These are phyloP conservation scores for Crioceris asparagi DNA, from an alignment of 2,888 invertebrate species.

Conservation along the genomic window DNA sequence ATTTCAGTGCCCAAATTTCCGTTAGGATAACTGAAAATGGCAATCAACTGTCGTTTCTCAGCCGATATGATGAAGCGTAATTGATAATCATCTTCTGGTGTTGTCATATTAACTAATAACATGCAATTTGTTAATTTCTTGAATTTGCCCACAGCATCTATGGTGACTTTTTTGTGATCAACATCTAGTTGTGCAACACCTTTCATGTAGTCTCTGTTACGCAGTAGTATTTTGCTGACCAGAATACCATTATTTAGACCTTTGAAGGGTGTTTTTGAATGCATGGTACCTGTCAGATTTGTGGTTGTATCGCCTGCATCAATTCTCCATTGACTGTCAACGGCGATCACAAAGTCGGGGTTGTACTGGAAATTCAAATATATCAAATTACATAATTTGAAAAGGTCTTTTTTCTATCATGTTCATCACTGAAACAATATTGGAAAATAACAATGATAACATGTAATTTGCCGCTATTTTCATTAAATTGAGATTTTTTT, in stretches of 20 bases:
- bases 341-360: constrained; percentile 54
- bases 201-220: constrained; percentile 51
- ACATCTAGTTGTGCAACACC: constrained; percentile 62
- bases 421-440: too few species aligned
- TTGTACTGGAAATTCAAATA: constrained; percentile 55
- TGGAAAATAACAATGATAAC: too few species aligned
- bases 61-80: constrained; percentile 66
- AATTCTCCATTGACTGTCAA: constrained; percentile 61
- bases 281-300: constrained; percentile 57
- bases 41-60: constrained; percentile 57
- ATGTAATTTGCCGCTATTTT: too few species aligned
- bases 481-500: too few species aligned
- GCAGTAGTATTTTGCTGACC: constrained; percentile 53
- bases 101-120: constrained; percentile 63
- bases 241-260: constrained; percentile 59
- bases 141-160: constrained; percentile 48
- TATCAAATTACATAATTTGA: constrained; percentile 1
- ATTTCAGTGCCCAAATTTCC: constrained; percentile 62
- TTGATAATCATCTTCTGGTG: constrained; percentile 56
- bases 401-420: too few species aligned
- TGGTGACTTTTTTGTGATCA: constrained; percentile 57
- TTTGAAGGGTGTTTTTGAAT: constrained; percentile 55
- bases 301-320: constrained; percentile 40
- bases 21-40: constrained; percentile 57
- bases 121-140: constrained; percentile 64